Percentiles rank a stretch among this genome's conserved stretches.
Conservation (phyloP, 1,140 invertebrate species). For the Tribolium castaneum region DNA sequence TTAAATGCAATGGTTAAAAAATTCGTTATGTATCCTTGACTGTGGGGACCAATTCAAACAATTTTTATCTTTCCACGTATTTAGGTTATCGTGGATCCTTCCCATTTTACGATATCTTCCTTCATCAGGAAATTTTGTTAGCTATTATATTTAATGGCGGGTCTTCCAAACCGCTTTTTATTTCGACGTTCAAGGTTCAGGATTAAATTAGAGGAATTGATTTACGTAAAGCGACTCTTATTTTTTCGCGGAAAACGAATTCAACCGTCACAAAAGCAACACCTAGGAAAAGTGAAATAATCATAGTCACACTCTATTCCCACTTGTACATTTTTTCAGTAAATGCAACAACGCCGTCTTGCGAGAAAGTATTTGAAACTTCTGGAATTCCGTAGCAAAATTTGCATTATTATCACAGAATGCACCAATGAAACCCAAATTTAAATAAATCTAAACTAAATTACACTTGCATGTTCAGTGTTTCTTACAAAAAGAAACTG, state of each 20-base stretch:
- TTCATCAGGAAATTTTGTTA: not conserved
- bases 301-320: too few species aligned
- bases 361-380: too few species aligned
- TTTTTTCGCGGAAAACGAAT: not conserved
- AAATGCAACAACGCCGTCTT: too few species aligned
- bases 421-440: too few species aligned
- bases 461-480: not conserved
- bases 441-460: too few species aligned
- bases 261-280: not conserved
- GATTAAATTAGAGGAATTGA: not conserved
- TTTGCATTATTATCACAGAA: too few species aligned
- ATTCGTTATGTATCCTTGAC: not conserved
- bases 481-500: not conserved
- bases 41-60: not conserved
- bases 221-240: not conserved
- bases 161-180: not conserved
- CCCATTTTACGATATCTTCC: not conserved
- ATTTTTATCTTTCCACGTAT: not conserved
- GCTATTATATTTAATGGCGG: not conserved
- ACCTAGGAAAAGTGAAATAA: too few species aligned
- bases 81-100: not conserved
- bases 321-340: too few species aligned
- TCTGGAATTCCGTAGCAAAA: too few species aligned
- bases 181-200: not conserved
- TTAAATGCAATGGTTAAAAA: slow-evolving; percentile 3